Percentiles rank a stretch among this genome's conserved stretches.
Conservation (phyloP, 2,113 vertebrate genomes). For the Gambusia affinis region DNA sequence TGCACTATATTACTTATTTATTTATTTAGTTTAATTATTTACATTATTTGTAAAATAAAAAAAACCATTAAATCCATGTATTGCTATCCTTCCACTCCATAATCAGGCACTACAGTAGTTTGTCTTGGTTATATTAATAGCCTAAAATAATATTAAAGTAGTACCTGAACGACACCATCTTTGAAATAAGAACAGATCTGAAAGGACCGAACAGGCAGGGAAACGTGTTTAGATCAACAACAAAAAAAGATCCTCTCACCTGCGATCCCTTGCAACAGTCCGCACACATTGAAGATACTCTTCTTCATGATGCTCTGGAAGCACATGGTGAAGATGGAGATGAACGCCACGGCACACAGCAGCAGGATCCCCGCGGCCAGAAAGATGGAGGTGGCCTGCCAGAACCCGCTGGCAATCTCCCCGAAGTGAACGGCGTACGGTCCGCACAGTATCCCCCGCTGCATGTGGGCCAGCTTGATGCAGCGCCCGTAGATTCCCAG, state of each 20-base stretch:
- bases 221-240: not conserved
- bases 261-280: slow-evolving; percentile 97
- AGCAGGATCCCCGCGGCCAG: slow-evolving; percentile 91
- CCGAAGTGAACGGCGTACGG: slow-evolving; percentile 92
- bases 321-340: slow-evolving; percentile 97
- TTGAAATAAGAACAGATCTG: no score
- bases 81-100: no score
- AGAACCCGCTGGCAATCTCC: slow-evolving; percentile 98
- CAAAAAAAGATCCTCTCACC: slow-evolving; percentile 77
- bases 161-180: no score
- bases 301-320: slow-evolving; percentile 99
- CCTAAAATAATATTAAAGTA: no score
- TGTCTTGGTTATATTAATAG: no score
- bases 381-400: slow-evolving; percentile 97
- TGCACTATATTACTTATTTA: no score
- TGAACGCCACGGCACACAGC: slow-evolving; percentile 90
- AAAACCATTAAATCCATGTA: no score
- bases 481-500: slow-evolving; percentile 95
- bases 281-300: slow-evolving; percentile 99
- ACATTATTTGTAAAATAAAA: no score
- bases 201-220: not conserved
- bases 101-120: no score
- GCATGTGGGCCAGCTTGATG: slow-evolving; percentile 83
- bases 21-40: no score
- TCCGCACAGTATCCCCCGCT: slow-evolving; percentile 88